Conservation (phyloP, 2,888 invertebrate genomes). For the Tenthredo scrophulariae region DNA sequence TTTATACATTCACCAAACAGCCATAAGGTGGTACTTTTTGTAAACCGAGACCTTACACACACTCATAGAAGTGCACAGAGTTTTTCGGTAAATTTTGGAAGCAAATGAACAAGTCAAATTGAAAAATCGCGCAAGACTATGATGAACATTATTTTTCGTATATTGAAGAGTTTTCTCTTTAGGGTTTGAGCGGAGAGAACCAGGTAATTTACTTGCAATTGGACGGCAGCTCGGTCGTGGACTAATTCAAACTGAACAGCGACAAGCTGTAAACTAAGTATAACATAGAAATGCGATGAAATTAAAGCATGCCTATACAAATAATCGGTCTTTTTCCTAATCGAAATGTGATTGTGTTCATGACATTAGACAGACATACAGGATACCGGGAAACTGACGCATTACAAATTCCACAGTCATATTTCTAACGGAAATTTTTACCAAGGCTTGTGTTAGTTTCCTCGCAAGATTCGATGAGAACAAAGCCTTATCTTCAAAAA, state of each 20-base stretch:
- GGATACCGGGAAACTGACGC: too few relatives aligned
- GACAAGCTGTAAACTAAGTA: not conserved
- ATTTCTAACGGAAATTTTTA: too few relatives aligned
- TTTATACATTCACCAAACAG: not conserved
- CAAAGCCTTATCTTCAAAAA: too few relatives aligned
- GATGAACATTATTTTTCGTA: too few relatives aligned
- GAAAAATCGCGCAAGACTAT: not conserved
- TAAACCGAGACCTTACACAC: not conserved
- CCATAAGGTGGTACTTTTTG: not conserved
- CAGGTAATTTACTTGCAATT: not conserved
- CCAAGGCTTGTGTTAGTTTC: too few relatives aligned
- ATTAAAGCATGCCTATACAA: not conserved
- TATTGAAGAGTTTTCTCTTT: too few relatives aligned
- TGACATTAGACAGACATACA: not conserved
- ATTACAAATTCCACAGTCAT: too few relatives aligned
- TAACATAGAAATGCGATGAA: not conserved
- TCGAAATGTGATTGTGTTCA: not conserved
- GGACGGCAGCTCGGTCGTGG: not conserved
- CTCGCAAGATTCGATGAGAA: too few relatives aligned
- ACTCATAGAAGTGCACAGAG: not conserved
- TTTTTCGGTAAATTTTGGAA: not conserved
- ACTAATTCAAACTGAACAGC: not conserved
- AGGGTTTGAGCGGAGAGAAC: not conserved
- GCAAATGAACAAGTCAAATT: not conserved
- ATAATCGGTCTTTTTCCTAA: not conserved